These are phyloP conservation scores for Coenonympha glycerion DNA, from an alignment of 2,888 invertebrate species.

Conservation along the genomic window DNA sequence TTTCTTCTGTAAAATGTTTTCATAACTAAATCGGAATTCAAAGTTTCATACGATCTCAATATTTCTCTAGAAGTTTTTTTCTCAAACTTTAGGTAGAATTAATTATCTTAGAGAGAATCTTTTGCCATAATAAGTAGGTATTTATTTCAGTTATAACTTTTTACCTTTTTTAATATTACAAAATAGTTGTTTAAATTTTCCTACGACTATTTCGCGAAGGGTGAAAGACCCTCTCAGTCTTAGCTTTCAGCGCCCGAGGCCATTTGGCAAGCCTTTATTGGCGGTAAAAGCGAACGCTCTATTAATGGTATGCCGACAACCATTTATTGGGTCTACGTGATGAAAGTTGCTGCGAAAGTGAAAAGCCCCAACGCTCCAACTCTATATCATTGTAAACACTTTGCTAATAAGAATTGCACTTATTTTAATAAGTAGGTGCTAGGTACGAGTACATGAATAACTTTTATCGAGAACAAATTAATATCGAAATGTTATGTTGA, in stretches of 20 bases:
- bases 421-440: no score
- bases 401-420: no score
- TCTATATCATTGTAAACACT: background rate
- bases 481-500: no score
- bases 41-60: background rate
- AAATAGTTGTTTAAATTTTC: no score
- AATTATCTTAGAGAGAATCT: background rate
- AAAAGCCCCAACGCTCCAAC: conserved; percentile 8
- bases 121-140: no score
- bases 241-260: conserved; percentile 19
- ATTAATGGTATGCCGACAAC: conserved; percentile 44
- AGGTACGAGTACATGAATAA: no score
- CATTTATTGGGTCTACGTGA: conserved; percentile 39
- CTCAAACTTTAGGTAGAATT: background rate
- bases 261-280: conserved; percentile 40
- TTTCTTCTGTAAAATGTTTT: background rate
- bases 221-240: conserved; percentile 23
- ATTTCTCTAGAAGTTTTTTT: background rate
- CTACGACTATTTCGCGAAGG: no score
- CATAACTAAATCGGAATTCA: background rate
- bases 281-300: conserved; percentile 54
- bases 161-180: no score
- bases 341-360: conserved; percentile 22
- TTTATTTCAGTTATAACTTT: no score
- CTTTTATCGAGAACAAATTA: no score